phyloP scores from a whole-genome alignment of 2,113 vertebrate species.

The Saimiri boliviensis region DNA sequence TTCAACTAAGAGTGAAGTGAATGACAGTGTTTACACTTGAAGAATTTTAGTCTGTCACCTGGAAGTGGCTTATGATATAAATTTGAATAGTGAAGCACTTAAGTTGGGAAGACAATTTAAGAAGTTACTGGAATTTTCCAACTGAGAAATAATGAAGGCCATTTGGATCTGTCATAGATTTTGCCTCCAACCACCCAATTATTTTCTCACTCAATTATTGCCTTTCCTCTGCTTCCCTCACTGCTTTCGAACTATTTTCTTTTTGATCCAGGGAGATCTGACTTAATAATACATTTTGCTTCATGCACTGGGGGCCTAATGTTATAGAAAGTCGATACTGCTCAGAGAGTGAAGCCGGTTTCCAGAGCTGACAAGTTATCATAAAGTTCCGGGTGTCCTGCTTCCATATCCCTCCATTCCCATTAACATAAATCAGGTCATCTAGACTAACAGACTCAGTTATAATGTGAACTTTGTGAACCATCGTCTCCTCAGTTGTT shows the following conservation, averaged over 20 bases:
- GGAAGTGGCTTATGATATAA: slow-evolving; percentile 9
- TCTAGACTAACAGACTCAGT: background rate
- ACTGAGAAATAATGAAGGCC: slow-evolving; percentile 34
- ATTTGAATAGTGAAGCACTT: background rate
- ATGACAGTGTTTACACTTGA: background rate
- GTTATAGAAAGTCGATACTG: background rate
- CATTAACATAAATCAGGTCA: background rate
- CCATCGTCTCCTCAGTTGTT: background rate
- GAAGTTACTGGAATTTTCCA: slow-evolving; percentile 40
- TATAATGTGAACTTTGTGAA: background rate
- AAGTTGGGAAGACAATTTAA: slow-evolving; percentile 2
- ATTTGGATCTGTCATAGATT: slow-evolving; percentile 8
- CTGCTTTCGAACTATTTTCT: slow-evolving; percentile 14
- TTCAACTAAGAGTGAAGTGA: background rate
- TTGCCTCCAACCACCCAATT: background rate
- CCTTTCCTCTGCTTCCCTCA: background rate
- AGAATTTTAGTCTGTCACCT: slow-evolving; percentile 22
- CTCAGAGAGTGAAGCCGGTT: background rate
- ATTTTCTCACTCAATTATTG: slow-evolving; percentile 1
- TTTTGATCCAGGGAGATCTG: background rate
- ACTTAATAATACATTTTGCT: background rate
- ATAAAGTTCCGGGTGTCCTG: background rate
- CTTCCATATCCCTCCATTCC: background rate
- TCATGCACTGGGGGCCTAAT: background rate
- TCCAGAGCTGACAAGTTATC: background rate